Conservation (phyloP, 2,797 vertebrate species). For the Sebastes reedi region DNA sequence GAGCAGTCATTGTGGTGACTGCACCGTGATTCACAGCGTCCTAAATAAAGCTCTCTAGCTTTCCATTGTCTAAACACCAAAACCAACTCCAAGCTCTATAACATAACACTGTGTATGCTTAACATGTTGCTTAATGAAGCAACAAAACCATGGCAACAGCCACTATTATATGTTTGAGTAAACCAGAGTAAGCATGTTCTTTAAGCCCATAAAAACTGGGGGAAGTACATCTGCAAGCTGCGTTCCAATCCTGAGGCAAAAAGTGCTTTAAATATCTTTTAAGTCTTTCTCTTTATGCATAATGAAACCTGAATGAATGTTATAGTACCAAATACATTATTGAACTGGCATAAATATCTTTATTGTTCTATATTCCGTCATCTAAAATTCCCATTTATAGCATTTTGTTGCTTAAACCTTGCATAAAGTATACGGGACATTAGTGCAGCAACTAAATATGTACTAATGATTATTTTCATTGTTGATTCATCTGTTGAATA, state of each 20-base stretch:
- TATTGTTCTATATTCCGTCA: not conserved
- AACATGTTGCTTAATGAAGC: conserved; percentile 66
- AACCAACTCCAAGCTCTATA: conserved; percentile 56
- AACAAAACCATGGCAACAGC: conserved; percentile 71
- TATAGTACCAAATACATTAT: not conserved
- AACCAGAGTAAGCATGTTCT: conserved; percentile 38
- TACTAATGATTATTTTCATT: not conserved
- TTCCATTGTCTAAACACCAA: conserved; percentile 72
- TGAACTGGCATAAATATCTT: not conserved
- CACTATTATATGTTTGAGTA: conserved; percentile 46
- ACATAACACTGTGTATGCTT: conserved; percentile 55
- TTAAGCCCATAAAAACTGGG: conserved; percentile 38
- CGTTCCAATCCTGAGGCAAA: conserved; percentile 21
- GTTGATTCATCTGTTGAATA: not conserved
- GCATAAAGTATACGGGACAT: not conserved
- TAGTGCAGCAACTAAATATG: too few relatives aligned
- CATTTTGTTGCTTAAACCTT: not conserved
- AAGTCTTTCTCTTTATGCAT: not conserved
- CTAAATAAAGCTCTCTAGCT: conserved; percentile 63
- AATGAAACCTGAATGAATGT: not conserved
- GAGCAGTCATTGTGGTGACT: conserved; percentile 44
- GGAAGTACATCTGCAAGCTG: conserved; percentile 13
- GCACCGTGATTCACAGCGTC: conserved; percentile 50
- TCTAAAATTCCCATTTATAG: not conserved
- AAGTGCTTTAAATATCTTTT: not conserved